These are phyloP conservation scores for Drosophila aldrichi DNA, from an alignment of 2,888 invertebrate genomes.

Conservation along the genomic window DNA sequence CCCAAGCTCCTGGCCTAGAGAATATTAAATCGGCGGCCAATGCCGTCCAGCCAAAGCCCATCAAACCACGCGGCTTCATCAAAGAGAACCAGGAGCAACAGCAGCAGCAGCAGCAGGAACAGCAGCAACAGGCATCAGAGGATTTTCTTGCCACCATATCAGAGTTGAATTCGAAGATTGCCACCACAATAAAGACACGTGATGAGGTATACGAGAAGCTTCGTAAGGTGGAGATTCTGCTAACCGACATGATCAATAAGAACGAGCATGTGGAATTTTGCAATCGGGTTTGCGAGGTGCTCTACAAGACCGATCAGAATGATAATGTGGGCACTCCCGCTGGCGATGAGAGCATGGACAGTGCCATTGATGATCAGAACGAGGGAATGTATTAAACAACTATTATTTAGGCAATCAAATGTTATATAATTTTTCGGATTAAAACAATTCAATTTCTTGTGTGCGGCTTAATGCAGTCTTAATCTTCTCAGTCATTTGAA, in stretches of 20 bases:
- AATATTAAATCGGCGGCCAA: conserved; percentile 63
- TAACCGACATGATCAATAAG: conserved; percentile 58
- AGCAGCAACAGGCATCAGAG: background rate
- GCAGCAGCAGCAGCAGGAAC: background rate
- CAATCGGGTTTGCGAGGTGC: conserved; percentile 61
- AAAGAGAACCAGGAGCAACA: conserved; percentile 27
- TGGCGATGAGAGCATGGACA: conserved; percentile 20
- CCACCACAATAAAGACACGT: conserved; percentile 33
- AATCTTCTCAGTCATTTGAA: conserved; percentile 36
- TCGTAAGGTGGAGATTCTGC: conserved; percentile 68
- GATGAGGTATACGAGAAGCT: conserved; percentile 76
- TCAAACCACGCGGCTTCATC: conserved; percentile 42
- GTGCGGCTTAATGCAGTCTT: background rate
- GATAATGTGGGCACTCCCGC: conserved; percentile 6
- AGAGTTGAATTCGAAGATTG: conserved; percentile 11
- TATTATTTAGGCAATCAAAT: conserved; percentile 3
- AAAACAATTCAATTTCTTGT: conserved; percentile 14
- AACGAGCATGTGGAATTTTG: conserved; percentile 64
- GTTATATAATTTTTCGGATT: conserved; percentile 24
- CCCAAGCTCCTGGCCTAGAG: conserved; percentile 96
- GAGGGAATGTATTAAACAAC: conserved; percentile 46
- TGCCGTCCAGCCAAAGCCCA: conserved; percentile 45
- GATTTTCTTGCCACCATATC: conserved; percentile 21
- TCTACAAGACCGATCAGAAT: conserved; percentile 52
- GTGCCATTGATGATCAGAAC: conserved; percentile 35